These are phyloP conservation scores for Onychostoma macrolepis DNA, from an alignment of 2,113 vertebrate species.

Conservation along the genomic window DNA sequence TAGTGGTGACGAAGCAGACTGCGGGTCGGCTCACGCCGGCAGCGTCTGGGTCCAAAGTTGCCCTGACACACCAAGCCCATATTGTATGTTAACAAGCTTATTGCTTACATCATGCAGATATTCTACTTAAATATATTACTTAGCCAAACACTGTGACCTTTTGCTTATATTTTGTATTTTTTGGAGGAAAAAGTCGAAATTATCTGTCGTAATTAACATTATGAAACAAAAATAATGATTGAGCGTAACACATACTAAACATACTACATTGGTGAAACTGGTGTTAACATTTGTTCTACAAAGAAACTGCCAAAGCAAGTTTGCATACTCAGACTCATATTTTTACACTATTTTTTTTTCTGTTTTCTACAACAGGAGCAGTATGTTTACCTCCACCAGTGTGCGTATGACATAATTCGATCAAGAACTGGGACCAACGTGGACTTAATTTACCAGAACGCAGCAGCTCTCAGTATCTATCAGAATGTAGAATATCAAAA, in stretches of 20 bases:
- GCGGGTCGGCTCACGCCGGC: too few species aligned
- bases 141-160: too few species aligned
- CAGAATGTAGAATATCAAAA: constrained; percentile 77
- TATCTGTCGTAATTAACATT: background rate
- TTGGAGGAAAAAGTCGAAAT: background rate
- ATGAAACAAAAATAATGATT: background rate
- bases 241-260: background rate
- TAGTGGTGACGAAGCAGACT: too few species aligned
- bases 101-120: too few species aligned
- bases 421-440: constrained; percentile 86
- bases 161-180: background rate
- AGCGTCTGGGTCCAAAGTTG: too few species aligned
- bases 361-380: too few species aligned
- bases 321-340: too few species aligned
- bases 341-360: constrained; percentile 1
- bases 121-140: too few species aligned
- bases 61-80: too few species aligned
- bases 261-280: background rate
- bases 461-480: constrained; percentile 85
- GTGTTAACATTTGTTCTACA: background rate
- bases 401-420: constrained; percentile 90
- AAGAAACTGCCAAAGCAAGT: background rate
- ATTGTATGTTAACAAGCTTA: background rate
- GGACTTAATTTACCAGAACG: constrained; percentile 93
- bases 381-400: constrained; percentile 93